Conservation (phyloP, 2,888 invertebrate species). For the Cephus nigrinus region DNA sequence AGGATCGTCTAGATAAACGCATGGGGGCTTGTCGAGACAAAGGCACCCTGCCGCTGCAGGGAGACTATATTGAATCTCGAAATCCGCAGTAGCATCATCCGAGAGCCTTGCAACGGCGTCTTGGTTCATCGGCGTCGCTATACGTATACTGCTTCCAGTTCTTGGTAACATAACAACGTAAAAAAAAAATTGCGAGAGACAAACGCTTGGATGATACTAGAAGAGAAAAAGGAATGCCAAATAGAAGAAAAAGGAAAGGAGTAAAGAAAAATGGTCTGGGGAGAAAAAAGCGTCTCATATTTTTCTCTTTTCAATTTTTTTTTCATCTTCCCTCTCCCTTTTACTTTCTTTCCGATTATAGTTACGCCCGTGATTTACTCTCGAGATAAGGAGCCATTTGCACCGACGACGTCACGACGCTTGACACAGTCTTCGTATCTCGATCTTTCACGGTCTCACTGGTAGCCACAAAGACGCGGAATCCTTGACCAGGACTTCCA, state of each 20-base stretch:
- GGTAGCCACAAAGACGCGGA: background rate
- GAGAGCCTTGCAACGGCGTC: background rate
- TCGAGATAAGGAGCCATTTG: background rate
- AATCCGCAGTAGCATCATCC: background rate
- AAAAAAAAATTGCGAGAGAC: background rate
- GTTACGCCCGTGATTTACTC: background rate
- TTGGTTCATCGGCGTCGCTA: background rate
- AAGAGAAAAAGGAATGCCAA: background rate
- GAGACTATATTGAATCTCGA: constrained; percentile 6
- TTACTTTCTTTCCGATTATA: background rate
- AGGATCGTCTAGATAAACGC: constrained; percentile 20
- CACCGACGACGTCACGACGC: background rate
- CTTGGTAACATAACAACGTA: background rate
- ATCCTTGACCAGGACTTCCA: background rate
- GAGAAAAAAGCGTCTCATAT: background rate
- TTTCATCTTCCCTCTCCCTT: background rate
- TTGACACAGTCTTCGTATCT: background rate
- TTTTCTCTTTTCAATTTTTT: background rate
- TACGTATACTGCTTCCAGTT: background rate
- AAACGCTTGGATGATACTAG: background rate
- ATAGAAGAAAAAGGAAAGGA: background rate
- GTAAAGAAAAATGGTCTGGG: background rate
- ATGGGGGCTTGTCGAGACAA: constrained; percentile 18
- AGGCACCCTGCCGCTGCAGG: constrained; percentile 19
- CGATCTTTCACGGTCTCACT: background rate